Conservation (phyloP, 2,797 vertebrate genomes). For the Propithecus deckenii region DNA sequence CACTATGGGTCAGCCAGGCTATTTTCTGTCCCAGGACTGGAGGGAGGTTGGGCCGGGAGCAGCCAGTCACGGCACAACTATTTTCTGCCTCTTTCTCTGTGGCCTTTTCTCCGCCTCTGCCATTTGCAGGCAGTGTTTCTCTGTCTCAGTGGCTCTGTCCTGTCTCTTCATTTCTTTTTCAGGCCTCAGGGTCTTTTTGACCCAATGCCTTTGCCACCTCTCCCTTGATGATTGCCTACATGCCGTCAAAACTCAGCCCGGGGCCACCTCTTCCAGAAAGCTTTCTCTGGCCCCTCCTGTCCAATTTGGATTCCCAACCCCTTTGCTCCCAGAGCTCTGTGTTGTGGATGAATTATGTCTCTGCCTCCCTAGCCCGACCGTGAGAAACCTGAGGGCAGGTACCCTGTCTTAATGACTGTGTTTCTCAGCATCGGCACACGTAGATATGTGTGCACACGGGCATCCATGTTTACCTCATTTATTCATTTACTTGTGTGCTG, state of each 20-base stretch:
- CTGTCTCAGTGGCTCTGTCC: not conserved
- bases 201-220: not conserved
- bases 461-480: not conserved
- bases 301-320: not conserved
- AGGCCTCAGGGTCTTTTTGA: not conserved
- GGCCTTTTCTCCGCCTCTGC: not conserved
- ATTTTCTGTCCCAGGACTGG: conserved; percentile 75
- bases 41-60: conserved; percentile 34
- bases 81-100: not conserved
- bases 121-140: not conserved
- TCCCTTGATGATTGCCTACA: not conserved
- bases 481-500: not conserved
- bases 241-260: not conserved
- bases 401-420: not conserved
- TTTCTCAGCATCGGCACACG: not conserved
- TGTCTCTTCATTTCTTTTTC: not conserved
- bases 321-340: not conserved
- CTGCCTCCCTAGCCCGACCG: not conserved
- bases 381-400: not conserved
- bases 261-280: not conserved
- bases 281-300: not conserved
- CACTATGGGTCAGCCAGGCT: conserved; percentile 68
- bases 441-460: rapidly evolving
- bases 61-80: not conserved
- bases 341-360: not conserved